These are phyloP conservation scores for Scytalopus superciliaris DNA, from an alignment of 2,113 vertebrate species.

Conservation along the genomic window DNA sequence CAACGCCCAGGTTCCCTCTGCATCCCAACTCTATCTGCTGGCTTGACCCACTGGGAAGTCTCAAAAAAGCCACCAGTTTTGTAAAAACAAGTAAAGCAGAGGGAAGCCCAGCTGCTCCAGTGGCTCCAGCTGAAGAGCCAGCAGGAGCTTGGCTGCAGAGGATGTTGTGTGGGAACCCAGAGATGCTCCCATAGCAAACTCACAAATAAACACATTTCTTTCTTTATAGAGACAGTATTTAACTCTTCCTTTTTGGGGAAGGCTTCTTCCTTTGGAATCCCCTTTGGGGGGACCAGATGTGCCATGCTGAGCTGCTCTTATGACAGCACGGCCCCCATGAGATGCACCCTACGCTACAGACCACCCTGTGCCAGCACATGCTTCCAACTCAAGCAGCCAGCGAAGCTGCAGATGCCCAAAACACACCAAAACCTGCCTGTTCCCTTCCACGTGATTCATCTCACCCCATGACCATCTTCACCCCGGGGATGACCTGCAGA, in stretches of 20 bases:
- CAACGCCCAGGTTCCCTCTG: background rate
- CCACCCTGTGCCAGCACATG: background rate
- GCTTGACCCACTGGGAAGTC: background rate
- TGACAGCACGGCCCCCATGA: background rate
- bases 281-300: background rate
- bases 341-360: background rate
- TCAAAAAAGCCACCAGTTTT: background rate
- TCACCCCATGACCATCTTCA: background rate
- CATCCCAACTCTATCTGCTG: background rate
- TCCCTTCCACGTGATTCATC: background rate
- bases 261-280: background rate
- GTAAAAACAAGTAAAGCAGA: background rate
- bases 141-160: background rate
- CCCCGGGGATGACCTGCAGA: accelerated
- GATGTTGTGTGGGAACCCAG: background rate
- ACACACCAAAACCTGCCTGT: background rate
- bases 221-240: background rate
- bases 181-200: background rate
- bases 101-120: background rate
- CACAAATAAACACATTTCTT: background rate
- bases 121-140: background rate
- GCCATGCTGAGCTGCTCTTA: background rate
- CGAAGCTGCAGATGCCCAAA: background rate
- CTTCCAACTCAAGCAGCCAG: background rate
- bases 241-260: background rate